Evolutionary conservation across 2,113 vertebrate species (phyloP), one percentile per base, ranked within the genome.

Genomic region (Cyphomyrus discorhynchus): DNA sequence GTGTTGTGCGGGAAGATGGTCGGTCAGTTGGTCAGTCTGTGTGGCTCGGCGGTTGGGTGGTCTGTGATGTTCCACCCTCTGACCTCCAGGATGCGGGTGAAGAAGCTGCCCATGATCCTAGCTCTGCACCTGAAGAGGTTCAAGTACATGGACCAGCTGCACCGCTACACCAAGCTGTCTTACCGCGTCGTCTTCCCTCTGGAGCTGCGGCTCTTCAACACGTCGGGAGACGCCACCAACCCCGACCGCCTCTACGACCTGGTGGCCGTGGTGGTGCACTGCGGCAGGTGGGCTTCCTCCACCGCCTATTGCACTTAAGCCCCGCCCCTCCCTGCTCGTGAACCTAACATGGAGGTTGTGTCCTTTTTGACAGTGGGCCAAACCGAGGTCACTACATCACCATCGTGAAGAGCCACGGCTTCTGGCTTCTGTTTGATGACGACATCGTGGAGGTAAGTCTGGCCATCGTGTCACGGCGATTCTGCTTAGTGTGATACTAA

Each of bases 111-210:
- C 24, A 88, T 87, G 86, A 87, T 87, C 86, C 86, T 87, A 53
- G 86, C 86, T 58, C 86, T 88, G 45, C 97, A 98, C 94, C 93
- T 98, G 90, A 98, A 98, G 95, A 96, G 97, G 93, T 98, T 98
- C 92, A 98, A 98, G 27, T 98, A 98, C 94, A 98, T 98, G 97
- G 97, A 98, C 95, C 97, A 98, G 95, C 95, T 98, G 91, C 97
- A 98, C 94, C 96, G 97, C 89, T 98, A 98, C 94, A 98, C 97
- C 95, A 98, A 98, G 89, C 96, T 98, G 31, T 98, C 97, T 91
- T 98, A 98, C 91, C 96, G 97, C 0, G 97, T 98, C 39, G 97
- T 98, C 94, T 98, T 98, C 92, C 97, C 97, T 0, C 94, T 98
- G 93, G 97, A 98, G 95, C 97, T 98, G 88, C 94, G 97, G 50